phyloP scores from a whole-genome alignment of 2,113 vertebrate genomes.

The Clarias gariepinus region DNA sequence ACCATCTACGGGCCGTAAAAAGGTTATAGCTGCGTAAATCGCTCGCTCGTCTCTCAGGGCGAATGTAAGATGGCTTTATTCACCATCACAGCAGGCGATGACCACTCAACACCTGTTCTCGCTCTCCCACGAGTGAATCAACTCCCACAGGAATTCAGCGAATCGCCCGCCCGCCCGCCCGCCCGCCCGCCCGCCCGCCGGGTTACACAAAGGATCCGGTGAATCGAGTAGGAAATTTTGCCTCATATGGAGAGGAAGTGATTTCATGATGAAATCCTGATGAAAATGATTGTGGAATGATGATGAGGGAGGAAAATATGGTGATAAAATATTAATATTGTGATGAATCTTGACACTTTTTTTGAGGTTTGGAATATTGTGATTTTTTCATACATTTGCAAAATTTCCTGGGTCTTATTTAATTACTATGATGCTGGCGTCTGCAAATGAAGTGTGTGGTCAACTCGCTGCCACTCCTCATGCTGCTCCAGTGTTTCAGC shows the following conservation, averaged over 20 bases:
- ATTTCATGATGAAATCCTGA: background rate
- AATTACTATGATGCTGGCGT: no score
- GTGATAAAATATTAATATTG: background rate
- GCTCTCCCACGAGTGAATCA: constrained; percentile 20
- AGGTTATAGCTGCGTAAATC: constrained; percentile 47
- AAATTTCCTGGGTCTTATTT: no score
- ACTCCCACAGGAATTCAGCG: background rate
- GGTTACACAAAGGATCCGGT: background rate
- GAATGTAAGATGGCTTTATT: constrained; percentile 40
- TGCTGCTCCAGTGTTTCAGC: no score
- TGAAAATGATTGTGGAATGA: background rate
- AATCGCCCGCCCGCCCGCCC: background rate
- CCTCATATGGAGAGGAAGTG: background rate
- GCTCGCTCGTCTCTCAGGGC: constrained; percentile 29
- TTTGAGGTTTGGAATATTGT: no score
- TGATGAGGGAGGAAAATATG: background rate
- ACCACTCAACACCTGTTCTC: constrained; percentile 40
- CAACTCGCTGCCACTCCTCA: no score
- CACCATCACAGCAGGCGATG: constrained; percentile 17
- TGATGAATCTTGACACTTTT: no score
- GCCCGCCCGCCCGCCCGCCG: no score
- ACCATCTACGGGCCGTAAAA: constrained; percentile 35
- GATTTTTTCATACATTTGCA: no score
- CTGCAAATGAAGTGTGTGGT: no score
- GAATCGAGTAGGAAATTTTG: background rate